phyloP scores from a whole-genome alignment of 1,140 invertebrate genomes.

The Anastrepha ludens region DNA sequence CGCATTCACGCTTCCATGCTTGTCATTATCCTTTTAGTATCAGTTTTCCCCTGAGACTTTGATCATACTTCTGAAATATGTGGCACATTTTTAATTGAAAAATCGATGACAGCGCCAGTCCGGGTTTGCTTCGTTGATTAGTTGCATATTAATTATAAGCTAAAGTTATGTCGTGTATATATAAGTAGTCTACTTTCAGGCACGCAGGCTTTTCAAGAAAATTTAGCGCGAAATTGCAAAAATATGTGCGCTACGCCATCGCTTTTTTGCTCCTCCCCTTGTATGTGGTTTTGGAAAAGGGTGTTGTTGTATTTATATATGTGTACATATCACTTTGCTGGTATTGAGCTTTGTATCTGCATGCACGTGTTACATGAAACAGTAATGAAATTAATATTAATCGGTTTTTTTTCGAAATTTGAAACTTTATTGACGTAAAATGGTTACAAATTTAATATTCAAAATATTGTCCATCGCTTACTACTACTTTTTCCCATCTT shows the following conservation, averaged over 20 bases:
- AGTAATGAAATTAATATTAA: too few species aligned
- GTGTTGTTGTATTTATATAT: neutral
- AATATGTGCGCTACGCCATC: neutral
- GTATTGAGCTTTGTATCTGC: neutral
- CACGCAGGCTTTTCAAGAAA: neutral
- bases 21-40: constrained; percentile 22
- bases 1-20: neutral
- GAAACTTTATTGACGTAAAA: too few species aligned
- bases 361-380: too few species aligned
- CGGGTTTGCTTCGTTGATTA: constrained; percentile 25
- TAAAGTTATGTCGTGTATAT: neutral
- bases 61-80: neutral
- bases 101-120: constrained; percentile 1
- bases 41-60: neutral
- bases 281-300: neutral
- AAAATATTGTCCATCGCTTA: too few species aligned
- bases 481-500: too few species aligned
- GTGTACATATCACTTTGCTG: neutral
- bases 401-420: too few species aligned
- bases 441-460: too few species aligned
- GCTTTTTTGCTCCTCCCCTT: too few species aligned
- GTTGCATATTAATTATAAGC: constrained; percentile 16
- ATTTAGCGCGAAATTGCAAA: neutral
- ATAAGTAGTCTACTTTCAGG: neutral
- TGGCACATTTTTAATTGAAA: constrained; percentile 34